Percentiles rank a stretch among this genome's conserved stretches.
Conservation (phyloP, 1,140 invertebrate genomes). For the Drosophila obscura region DNA sequence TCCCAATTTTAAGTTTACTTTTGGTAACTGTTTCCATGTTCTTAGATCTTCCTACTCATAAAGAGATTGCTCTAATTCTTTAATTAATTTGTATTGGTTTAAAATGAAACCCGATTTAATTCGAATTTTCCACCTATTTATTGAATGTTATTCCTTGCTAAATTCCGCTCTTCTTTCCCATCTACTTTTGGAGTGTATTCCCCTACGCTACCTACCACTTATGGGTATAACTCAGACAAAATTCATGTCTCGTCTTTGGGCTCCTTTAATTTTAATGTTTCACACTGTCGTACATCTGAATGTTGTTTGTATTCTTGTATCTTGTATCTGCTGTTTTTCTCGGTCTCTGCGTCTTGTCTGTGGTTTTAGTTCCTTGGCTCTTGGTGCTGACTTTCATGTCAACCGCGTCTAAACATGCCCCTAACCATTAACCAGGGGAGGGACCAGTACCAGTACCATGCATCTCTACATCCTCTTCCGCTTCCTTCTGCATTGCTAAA, state of each 20-base stretch:
- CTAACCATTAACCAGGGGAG: constrained; percentile 25
- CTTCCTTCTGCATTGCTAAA: constrained; percentile 21
- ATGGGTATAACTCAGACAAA: neutral
- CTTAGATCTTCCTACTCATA: too few relatives aligned
- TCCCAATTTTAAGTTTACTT: too few relatives aligned
- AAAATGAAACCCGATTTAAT: too few relatives aligned
- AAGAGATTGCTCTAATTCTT: too few relatives aligned
- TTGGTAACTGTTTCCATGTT: too few relatives aligned
- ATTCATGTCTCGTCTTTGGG: constrained; percentile 1
- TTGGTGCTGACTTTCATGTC: constrained; percentile 39
- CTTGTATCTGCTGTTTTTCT: neutral
- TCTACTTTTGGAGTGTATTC: too few relatives aligned
- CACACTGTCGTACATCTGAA: constrained; percentile 30
- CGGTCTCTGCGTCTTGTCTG: neutral
- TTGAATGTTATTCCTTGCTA: too few relatives aligned
- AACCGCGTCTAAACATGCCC: constrained; percentile 48
- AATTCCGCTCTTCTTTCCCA: too few relatives aligned
- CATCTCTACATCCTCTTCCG: neutral
- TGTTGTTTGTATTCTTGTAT: constrained; percentile 8
- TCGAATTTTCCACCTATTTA: too few relatives aligned
- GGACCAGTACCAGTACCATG: neutral
- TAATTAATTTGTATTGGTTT: too few relatives aligned
- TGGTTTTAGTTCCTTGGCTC: constrained; percentile 26
- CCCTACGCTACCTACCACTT: too few relatives aligned
- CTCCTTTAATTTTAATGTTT: constrained; percentile 49